Percentiles rank a stretch among this genome's conserved stretches.
Evolutionary conservation across 1,140 invertebrate species (phyloP).

Genomic region (Heliothis subflexa): DNA sequence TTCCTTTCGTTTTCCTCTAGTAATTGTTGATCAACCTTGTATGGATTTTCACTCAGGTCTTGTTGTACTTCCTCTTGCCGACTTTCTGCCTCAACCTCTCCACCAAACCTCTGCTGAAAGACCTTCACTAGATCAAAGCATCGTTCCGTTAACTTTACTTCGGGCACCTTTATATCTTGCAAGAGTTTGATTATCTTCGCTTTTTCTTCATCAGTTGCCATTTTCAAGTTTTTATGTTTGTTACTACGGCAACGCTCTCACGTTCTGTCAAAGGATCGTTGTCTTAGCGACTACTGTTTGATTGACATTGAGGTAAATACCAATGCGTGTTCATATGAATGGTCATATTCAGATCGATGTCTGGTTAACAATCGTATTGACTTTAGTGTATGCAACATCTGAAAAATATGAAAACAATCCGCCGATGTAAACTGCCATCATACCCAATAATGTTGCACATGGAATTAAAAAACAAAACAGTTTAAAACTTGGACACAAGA

Average conservation of each 20-base stretch:
- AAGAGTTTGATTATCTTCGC: constrained; percentile 71
- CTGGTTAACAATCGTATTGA: constrained; percentile 58
- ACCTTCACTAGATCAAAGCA: constrained; percentile 66
- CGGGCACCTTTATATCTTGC: constrained; percentile 69
- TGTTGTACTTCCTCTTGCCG: constrained; percentile 30
- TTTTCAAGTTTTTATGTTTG: constrained; percentile 48
- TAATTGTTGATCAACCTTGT: constrained; percentile 63
- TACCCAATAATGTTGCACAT: constrained; percentile 41
- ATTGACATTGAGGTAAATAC: background rate
- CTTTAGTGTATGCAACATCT: constrained; percentile 53
- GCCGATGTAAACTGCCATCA: constrained; percentile 56
- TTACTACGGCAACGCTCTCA: constrained; percentile 54
- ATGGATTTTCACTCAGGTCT: constrained; percentile 67
- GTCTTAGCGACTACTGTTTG: background rate
- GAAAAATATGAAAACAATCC: constrained; percentile 57
- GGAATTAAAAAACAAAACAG: constrained; percentile 47
- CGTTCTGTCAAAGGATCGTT: constrained; percentile 1
- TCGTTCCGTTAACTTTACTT: constrained; percentile 69
- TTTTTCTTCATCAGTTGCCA: constrained; percentile 80
- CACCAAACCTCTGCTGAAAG: constrained; percentile 63
- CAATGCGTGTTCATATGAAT: background rate
- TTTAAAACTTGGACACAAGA: constrained; percentile 48
- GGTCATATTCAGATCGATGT: constrained; percentile 53
- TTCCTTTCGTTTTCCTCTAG: constrained; percentile 73
- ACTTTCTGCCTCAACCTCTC: constrained; percentile 59